These are phyloP conservation scores for Pseudocheirus occidentalis DNA, from an alignment of 2,797 vertebrate species.

Conservation along the genomic window DNA sequence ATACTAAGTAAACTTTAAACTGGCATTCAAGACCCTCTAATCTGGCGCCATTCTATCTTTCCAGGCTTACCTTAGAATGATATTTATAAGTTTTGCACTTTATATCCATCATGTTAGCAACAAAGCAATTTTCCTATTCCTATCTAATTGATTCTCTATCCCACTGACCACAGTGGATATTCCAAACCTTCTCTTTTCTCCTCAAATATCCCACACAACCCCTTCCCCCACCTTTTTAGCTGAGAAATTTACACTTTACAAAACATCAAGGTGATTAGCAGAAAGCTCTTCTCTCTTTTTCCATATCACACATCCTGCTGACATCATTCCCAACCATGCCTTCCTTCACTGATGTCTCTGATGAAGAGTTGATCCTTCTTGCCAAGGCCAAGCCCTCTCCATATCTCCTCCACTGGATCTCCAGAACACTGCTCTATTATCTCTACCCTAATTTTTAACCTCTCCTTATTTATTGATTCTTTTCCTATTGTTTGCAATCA, in stretches of 20 bases:
- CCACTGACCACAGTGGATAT: background rate
- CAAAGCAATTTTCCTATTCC: background rate
- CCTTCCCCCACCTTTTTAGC: background rate
- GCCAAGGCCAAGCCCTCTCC: background rate
- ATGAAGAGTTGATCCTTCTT: background rate
- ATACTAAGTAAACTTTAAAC: background rate
- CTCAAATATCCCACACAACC: background rate
- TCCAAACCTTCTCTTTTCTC: background rate
- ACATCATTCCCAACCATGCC: background rate
- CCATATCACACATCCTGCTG: background rate
- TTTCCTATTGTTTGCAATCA: background rate
- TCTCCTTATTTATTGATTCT: background rate
- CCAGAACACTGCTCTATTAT: background rate
- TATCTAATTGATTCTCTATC: background rate
- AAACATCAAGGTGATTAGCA: background rate
- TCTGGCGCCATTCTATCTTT: background rate
- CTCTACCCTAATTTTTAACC: background rate
- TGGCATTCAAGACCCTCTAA: background rate
- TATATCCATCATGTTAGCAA: background rate
- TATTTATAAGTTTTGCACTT: background rate
- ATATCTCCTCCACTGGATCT: background rate
- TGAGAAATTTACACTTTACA: background rate
- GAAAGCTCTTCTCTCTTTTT: background rate
- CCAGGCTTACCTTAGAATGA: background rate
- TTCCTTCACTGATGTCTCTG: background rate